Percentiles rank a stretch among this genome's conserved stretches.
Conservation (phyloP, 2,888 invertebrate species). For the Diaphora mendica region DNA sequence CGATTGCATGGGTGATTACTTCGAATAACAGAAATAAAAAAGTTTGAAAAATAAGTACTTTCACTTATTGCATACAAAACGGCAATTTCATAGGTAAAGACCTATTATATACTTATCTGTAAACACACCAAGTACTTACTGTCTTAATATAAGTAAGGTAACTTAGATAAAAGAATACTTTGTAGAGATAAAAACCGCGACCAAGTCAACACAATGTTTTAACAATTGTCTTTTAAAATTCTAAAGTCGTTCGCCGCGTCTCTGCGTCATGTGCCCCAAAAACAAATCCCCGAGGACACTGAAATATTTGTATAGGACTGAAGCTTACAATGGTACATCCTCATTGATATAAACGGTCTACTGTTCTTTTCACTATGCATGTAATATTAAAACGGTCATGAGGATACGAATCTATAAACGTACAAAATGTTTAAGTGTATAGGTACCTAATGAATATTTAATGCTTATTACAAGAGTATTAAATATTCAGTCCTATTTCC, state of each 20-base stretch:
- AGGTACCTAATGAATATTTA: no score
- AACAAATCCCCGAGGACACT: constrained; percentile 35
- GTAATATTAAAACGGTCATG: not conserved
- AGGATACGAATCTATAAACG: not conserved
- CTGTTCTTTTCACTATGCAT: constrained; percentile 3
- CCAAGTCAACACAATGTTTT: constrained; percentile 1
- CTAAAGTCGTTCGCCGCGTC: constrained; percentile 25
- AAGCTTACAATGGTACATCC: constrained; percentile 36
- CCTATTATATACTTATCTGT: no score
- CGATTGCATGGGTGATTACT: no score
- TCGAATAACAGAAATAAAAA: no score
- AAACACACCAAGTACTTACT: no score
- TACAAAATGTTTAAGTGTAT: not conserved
- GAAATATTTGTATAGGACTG: constrained; percentile 52
- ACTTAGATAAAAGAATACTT: not conserved
- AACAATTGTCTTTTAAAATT: constrained; percentile 15
- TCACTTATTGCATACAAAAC: no score
- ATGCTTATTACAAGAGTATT: no score
- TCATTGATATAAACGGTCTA: constrained; percentile 45
- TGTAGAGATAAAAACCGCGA: not conserved
- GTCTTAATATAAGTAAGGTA: no score
- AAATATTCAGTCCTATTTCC: no score
- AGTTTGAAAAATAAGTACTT: no score
- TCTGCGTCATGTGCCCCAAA: constrained; percentile 28
- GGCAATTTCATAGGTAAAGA: no score